These are phyloP conservation scores for Sebastes glaucus DNA, from an alignment of 2,797 vertebrate species.

Conservation along the genomic window DNA sequence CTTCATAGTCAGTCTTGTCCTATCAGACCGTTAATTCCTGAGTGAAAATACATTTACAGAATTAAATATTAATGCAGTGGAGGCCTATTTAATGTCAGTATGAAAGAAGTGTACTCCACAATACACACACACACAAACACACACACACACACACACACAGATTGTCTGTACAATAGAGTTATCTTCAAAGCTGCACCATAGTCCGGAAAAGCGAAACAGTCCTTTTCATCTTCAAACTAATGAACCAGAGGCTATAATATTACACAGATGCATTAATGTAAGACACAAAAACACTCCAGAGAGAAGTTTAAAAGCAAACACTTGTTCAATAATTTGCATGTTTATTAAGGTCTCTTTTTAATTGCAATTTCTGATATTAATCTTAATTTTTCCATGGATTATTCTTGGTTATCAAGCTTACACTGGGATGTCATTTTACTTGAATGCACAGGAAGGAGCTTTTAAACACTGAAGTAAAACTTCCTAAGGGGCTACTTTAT, in stretches of 20 bases:
- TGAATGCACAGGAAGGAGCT: background rate
- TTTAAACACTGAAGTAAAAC: constrained; percentile 3
- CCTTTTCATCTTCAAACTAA: constrained; percentile 19
- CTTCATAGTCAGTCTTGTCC: background rate
- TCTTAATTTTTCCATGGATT: background rate
- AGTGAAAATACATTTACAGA: background rate
- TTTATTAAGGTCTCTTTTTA: constrained; percentile 11
- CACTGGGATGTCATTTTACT: background rate
- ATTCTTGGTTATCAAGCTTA: background rate
- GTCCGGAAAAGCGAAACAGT: background rate
- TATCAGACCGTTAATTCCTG: background rate
- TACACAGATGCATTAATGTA: background rate
- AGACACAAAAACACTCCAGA: background rate
- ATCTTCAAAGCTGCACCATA: background rate
- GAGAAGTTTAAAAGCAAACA: background rate
- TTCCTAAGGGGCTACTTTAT: background rate
- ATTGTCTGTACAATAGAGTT: background rate
- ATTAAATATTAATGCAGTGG: background rate
- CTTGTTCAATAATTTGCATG: background rate
- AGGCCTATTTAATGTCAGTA: background rate
- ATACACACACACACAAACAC: background rate
- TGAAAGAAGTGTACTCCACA: background rate
- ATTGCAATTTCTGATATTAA: constrained; percentile 6
- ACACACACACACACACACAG: background rate
- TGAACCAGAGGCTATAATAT: background rate